phyloP scores from a whole-genome alignment of 2,797 vertebrate genomes.

The Phoeniculus purpureus region DNA sequence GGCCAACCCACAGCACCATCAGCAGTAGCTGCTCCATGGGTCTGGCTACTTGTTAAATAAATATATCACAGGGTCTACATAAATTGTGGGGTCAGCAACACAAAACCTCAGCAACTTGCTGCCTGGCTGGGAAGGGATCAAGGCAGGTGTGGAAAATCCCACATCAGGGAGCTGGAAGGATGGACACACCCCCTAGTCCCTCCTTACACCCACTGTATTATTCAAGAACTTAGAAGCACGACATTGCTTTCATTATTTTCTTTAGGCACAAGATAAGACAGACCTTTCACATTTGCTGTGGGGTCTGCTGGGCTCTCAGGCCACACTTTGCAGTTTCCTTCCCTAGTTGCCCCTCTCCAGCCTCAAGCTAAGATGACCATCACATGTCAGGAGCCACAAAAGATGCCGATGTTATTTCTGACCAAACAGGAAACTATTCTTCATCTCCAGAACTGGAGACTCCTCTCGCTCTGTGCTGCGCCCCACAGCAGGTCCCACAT shows the following conservation, averaged over 20 bases:
- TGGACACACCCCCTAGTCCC: neutral
- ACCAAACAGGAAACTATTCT: neutral
- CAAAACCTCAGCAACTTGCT: neutral
- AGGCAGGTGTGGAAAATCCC: neutral
- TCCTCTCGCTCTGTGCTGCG: neutral
- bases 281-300: neutral
- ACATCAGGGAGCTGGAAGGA: neutral
- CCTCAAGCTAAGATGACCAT: neutral
- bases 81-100: no score
- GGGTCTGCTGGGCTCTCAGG: neutral
- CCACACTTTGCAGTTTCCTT: neutral
- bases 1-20: no score
- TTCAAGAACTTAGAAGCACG: neutral
- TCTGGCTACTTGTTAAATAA: no score
- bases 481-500: accelerated
- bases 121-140: neutral
- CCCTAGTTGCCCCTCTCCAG: neutral
- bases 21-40: no score
- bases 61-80: no score
- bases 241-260: neutral
- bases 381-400: neutral
- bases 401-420: neutral
- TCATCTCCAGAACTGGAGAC: neutral
- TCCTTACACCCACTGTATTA: neutral
- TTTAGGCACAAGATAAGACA: neutral